A percentile compares a stretch with the other conserved stretches of the same genome.
These are phyloP conservation scores for Cochlearius cochlearius DNA, from an alignment of 2,113 vertebrate genomes.

Conservation along the genomic window DNA sequence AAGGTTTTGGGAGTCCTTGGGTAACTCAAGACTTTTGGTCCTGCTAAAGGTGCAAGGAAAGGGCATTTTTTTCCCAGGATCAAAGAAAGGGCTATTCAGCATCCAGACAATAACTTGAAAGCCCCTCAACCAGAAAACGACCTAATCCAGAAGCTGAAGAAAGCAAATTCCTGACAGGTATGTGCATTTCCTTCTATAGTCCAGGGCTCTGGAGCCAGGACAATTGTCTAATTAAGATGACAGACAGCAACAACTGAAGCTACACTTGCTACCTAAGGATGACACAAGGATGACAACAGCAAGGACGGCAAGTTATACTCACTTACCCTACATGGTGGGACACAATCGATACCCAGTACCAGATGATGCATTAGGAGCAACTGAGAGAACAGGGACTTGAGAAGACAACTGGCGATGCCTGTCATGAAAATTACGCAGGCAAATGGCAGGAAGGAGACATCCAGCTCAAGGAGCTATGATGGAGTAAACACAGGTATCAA, in stretches of 20 bases:
- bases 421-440: background rate
- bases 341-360: background rate
- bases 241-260: background rate
- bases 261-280: background rate
- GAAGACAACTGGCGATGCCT: background rate
- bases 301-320: background rate
- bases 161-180: background rate
- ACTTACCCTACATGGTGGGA: background rate
- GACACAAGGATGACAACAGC: background rate
- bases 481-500: background rate
- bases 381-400: background rate
- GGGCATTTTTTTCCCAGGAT: background rate
- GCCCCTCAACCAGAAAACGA: background rate
- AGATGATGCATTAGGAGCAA: background rate
- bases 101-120: background rate
- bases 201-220: background rate
- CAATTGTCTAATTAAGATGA: background rate
- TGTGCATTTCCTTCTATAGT: background rate
- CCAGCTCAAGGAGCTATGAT: background rate
- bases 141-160: background rate
- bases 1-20: background rate
- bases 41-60: background rate
- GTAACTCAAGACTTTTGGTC: background rate
- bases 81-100: background rate
- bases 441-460: background rate